Base-by-base conservation (phyloP, 2,113 vertebrate genomes). In the Potamarius usumacintae region DNA sequence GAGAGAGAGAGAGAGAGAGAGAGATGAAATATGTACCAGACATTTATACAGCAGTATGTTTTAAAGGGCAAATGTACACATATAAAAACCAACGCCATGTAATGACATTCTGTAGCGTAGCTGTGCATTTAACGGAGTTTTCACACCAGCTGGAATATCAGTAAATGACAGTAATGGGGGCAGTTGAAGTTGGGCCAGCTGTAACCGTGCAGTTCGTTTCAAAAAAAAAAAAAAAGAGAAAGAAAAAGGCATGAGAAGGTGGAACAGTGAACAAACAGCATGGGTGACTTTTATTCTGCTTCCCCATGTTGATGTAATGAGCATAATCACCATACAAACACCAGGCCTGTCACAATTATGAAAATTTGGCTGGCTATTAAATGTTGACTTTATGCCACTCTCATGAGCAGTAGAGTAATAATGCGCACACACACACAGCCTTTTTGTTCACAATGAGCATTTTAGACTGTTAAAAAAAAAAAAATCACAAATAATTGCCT, bases 271-370 rank as follows among this genome's bases (percentile, higher is more conserved):
- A 53, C 62, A 67, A 67, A 27, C 82, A 83, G 82, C 82, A 83
- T 83, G 82, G 6, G 27, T 48, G 62, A 83, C 62, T 67, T 67
- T 83, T 67, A 83, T 83, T 83, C 48, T 52, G 82, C 82, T 83
- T 53, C 82, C 82, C 62, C 48, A 52, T 83, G 62, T 17, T 52
- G 62, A 83, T 83, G 62, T 83, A 83, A 83, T 83, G 62, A 83
- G 82, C 25, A 67, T 83, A 83, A 83, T 53, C 82, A 67, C 82
- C 82, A 83, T 67, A 83, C 62, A 83, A 83, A 83, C 82, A 67
- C 82, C 82, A 83, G 62, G 82, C 82, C 48, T 65, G 82, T 83
- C 60, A 67, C 62, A 83, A 52, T 83, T 67, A 83, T 83, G 82
- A 83, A 67, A 83, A 83, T 83, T 67, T 83, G 42, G 62, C 82